Base-by-base conservation (phyloP, 2,888 invertebrate species). In the Brachyptera risi region DNA sequence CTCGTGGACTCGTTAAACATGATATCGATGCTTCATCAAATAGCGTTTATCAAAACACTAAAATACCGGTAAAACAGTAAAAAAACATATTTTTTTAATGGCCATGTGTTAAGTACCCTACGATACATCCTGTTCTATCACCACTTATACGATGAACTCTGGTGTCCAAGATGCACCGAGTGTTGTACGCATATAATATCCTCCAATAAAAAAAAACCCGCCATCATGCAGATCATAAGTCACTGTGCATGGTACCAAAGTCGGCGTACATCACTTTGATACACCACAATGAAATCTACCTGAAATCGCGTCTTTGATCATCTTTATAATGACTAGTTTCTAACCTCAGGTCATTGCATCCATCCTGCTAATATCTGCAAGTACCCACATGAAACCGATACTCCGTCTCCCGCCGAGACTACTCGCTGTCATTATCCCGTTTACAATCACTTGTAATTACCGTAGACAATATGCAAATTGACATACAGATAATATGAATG, bases 401-500 rank as follows among this genome's bases (percentile, higher is more conserved):
- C 19, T 7, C 15, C 42, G 42, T 17, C 42, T 42, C 42, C 42
- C 42, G 42, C 21, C 42, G 42, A 3, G 42, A 42, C 17, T 17
- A 42, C 17, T 26, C 50, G 17, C 26, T 51, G 50, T 51, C 50
- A 51, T 51, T 51, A 51, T 7, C 26, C 26, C 50, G 31, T 24
- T n/a, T 26, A 27, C 31, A 51, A 51, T 51, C 50, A 51, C 50
- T 51, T 51, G 27, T 51, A 51, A 51, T 51, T 51, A 51, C 31
- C 50, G 42, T 31, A 27, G 31, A 51, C 50, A 27, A 51, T 51
- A 51, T 51, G 50, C 31, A 51, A 51, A 51, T 51, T 27, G 50
- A 24, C 24, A 51, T 51, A 31, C 50, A 26, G 9, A 42, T 42
- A 51, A 51, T 26, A 51, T 51, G 31, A 51, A 27, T 23, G 49